These are phyloP conservation scores for Bedellia somnulentella DNA, from an alignment of 2,888 invertebrate species.

Conservation along the genomic window DNA sequence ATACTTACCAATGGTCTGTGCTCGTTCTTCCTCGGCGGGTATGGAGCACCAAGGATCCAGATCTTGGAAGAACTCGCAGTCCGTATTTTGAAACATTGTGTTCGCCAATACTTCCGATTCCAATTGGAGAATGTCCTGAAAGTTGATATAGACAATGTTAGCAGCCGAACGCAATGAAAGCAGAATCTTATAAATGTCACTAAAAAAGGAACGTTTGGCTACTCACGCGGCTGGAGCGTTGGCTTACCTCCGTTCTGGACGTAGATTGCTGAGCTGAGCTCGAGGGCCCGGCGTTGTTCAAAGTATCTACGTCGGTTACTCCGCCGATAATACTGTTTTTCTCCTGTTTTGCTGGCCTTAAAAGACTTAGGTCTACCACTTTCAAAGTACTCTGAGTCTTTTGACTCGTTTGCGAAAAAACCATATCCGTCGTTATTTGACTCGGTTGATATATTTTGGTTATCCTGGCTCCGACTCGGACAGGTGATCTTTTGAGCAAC, in stretches of 20 bases:
- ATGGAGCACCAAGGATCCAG: constrained; percentile 63
- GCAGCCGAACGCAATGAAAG: constrained; percentile 13
- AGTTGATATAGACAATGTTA: constrained; percentile 25
- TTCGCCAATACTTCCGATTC: constrained; percentile 38
- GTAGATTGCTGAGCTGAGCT: constrained; percentile 30
- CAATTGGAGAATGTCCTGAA: constrained; percentile 50
- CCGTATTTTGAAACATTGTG: constrained; percentile 49
- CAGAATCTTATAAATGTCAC: constrained; percentile 4
- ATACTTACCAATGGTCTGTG: constrained; percentile 47
- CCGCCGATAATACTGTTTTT: constrained; percentile 32
- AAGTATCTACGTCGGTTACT: constrained; percentile 40
- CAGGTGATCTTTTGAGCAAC: constrained; percentile 57
- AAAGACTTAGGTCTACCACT: constrained; percentile 56
- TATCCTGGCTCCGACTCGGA: constrained; percentile 55
- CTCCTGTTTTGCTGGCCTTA: constrained; percentile 45
- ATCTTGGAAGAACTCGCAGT: constrained; percentile 73
- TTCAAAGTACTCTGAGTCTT: constrained; percentile 52
- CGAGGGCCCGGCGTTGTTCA: constrained; percentile 20
- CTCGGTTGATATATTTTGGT: constrained; percentile 42
- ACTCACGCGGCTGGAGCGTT: constrained; percentile 32
- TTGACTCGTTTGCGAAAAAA: constrained; percentile 58
- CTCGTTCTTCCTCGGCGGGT: constrained; percentile 50
- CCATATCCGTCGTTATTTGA: constrained; percentile 54
- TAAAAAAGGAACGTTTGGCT: constrained; percentile 11
- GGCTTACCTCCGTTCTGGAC: constrained; percentile 44